Percentiles rank a stretch among this genome's conserved stretches.
Evolutionary conservation across 2,888 invertebrate genomes (phyloP).

Genomic region (Cenopis cana): DNA sequence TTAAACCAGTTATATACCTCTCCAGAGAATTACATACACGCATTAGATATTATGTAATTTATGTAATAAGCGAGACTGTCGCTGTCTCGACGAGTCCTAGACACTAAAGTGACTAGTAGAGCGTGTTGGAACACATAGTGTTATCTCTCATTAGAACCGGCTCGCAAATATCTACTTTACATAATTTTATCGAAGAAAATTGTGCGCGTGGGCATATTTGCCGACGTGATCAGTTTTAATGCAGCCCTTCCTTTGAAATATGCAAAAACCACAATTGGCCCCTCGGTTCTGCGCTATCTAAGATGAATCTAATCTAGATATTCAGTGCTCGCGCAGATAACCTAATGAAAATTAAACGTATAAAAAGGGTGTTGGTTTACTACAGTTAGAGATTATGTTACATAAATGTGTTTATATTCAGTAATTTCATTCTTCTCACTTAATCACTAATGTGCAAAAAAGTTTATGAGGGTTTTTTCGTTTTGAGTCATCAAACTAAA

Average conservation of each 20-base stretch:
- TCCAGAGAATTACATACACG: constrained; percentile 43
- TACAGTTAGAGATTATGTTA: not conserved
- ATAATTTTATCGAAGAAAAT: constrained; percentile 81
- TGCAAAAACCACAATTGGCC: constrained; percentile 61
- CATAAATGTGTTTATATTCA: not conserved
- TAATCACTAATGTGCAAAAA: not conserved
- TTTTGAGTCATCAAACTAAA: constrained; percentile 34
- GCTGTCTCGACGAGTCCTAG: constrained; percentile 66
- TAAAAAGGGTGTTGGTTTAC: constrained; percentile 3
- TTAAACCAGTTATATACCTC: constrained; percentile 35
- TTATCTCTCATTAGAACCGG: constrained; percentile 77
- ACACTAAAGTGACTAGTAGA: constrained; percentile 70
- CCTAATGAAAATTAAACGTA: constrained; percentile 14
- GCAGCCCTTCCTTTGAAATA: constrained; percentile 72
- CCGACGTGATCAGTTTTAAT: constrained; percentile 71
- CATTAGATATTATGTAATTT: constrained; percentile 44
- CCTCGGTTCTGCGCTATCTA: constrained; percentile 45
- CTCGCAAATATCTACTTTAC: constrained; percentile 76
- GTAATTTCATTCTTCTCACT: not conserved
- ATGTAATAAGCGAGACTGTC: constrained; percentile 46
- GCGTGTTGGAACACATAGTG: constrained; percentile 66
- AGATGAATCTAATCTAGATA: constrained; percentile 44
- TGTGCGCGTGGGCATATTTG: constrained; percentile 71
- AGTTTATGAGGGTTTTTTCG: not conserved
- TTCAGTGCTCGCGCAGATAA: constrained; percentile 15